Conservation (phyloP, 1,140 invertebrate species). For the Elysia chlorotica region DNA sequence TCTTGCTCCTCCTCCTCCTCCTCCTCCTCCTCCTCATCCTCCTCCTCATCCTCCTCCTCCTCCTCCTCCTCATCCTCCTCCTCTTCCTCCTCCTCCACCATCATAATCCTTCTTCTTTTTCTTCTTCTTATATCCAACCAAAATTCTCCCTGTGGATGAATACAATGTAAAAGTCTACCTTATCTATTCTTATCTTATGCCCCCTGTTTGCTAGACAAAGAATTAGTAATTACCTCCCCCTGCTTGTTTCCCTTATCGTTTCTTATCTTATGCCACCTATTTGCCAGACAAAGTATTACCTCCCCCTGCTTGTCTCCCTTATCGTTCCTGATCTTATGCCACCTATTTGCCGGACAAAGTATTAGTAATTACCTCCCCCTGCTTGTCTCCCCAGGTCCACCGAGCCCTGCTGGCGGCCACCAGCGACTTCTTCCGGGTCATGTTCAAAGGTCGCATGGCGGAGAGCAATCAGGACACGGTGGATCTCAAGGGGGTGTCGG, state of each 20-base stretch:
- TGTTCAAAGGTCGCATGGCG: conserved; percentile 57
- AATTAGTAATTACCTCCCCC: too few relatives aligned
- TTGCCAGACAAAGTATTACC: too few relatives aligned
- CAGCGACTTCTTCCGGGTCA: conserved; percentile 54
- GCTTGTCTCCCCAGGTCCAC: neutral
- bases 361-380: neutral
- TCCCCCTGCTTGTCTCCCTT: neutral
- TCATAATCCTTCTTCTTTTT: neutral
- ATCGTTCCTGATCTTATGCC: too few relatives aligned
- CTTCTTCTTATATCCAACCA: neutral
- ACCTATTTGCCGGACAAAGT: too few relatives aligned
- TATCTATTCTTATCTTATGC: neutral
- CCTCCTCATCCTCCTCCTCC: neutral
- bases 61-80: neutral
- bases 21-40: neutral
- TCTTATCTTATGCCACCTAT: too few relatives aligned
- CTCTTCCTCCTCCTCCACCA: neutral
- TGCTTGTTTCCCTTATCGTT: too few relatives aligned
- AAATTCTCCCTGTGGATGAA: neutral
- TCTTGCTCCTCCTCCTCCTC: neutral
- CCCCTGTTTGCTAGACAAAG: neutral
- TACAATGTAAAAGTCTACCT: neutral
- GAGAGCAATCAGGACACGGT: conserved; percentile 71
- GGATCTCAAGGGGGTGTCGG: conserved; percentile 79
- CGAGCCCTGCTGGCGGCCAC: conserved; percentile 2